A percentile compares a stretch with the other conserved stretches of the same genome.
These are phyloP conservation scores for Amaurobius ferox DNA, from an alignment of 2,888 invertebrate genomes.

Conservation along the genomic window DNA sequence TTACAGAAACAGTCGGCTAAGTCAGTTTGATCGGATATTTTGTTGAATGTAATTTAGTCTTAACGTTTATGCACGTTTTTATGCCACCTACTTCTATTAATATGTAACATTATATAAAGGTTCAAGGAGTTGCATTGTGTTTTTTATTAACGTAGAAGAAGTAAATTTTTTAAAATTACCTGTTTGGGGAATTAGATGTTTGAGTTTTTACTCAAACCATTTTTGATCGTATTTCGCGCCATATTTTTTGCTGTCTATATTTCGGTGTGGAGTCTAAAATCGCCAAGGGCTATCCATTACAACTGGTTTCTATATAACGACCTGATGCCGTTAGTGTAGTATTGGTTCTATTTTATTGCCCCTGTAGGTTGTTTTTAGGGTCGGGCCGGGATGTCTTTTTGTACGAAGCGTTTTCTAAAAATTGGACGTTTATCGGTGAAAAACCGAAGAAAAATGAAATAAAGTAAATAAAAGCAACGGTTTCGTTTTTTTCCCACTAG, in stretches of 20 bases:
- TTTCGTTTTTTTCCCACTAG: slow-evolving; percentile 24
- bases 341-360: slow-evolving; percentile 65
- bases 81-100: too few species aligned
- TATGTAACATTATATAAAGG: too few species aligned
- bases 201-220: slow-evolving; percentile 2
- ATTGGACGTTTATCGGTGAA: slow-evolving; percentile 68
- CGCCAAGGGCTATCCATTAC: slow-evolving; percentile 69
- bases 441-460: slow-evolving; percentile 50
- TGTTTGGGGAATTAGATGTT: slow-evolving; percentile 21
- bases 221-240: neutral
- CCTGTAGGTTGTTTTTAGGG: slow-evolving; percentile 58
- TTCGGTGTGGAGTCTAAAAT: slow-evolving; percentile 58
- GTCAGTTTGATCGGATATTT: slow-evolving; percentile 6
- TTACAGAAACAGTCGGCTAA: slow-evolving; percentile 4
- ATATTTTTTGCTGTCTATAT: slow-evolving; percentile 30
- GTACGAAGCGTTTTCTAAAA: slow-evolving; percentile 59
- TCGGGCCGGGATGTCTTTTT: slow-evolving; percentile 37
- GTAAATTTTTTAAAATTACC: neutral
- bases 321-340: slow-evolving; percentile 52
- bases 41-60: too few species aligned
- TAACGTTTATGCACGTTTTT: too few species aligned
- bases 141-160: too few species aligned
- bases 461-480: slow-evolving; percentile 62
- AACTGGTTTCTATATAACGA: slow-evolving; percentile 62
- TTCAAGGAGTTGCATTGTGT: too few species aligned